These are phyloP conservation scores for Eupristina koningsbergeri DNA, from an alignment of 1,140 invertebrate genomes.

Conservation along the genomic window DNA sequence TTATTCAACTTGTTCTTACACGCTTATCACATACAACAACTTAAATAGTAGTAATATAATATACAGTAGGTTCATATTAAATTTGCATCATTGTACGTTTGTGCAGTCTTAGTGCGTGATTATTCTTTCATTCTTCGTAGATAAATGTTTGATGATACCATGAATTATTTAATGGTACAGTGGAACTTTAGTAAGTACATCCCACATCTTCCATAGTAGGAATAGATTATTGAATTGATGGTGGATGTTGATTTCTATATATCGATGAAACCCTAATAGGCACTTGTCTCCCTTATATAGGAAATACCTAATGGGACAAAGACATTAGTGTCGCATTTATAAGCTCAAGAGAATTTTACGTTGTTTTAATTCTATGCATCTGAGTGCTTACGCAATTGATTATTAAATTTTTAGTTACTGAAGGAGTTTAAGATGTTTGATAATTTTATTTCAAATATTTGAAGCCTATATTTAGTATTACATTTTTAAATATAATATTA, in stretches of 20 bases:
- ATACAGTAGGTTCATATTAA: too few species aligned
- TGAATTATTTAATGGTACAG: conserved; percentile 45
- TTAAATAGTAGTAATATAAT: too few species aligned
- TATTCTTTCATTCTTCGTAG: conserved; percentile 2
- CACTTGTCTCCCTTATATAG: neutral
- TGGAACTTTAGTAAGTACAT: neutral
- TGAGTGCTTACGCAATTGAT: too few species aligned
- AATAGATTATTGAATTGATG: neutral
- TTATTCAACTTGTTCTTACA: neutral
- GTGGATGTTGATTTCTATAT: neutral
- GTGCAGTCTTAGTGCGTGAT: conserved; percentile 9
- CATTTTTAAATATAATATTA: too few species aligned
- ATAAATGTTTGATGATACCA: conserved; percentile 25
- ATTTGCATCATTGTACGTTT: too few species aligned
- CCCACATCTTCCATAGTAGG: neutral
- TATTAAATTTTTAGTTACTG: too few species aligned
- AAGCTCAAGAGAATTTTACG: neutral
- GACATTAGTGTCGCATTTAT: conserved; percentile 17
- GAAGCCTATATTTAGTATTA: too few species aligned
- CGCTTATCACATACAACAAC: too few species aligned
- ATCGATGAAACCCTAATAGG: neutral
- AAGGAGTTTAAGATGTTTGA: too few species aligned
- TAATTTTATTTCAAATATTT: too few species aligned
- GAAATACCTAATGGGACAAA: conserved; percentile 4
- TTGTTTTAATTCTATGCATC: too few species aligned